Conservation (phyloP, 2,113 vertebrate genomes). For the Alethe diademata region DNA sequence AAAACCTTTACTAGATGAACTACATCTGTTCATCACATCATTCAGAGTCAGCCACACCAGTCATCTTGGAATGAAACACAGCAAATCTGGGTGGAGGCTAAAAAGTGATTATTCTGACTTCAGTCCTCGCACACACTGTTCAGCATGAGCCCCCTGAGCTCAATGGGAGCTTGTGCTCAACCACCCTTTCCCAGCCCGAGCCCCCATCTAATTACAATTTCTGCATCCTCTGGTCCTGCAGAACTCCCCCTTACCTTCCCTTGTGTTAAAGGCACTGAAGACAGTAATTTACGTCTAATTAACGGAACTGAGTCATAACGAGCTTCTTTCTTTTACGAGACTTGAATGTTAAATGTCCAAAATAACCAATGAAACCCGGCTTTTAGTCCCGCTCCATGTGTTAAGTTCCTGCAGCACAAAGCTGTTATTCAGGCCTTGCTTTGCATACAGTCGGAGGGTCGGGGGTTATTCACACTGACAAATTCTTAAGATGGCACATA, state of each 20-base stretch:
- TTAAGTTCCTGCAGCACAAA: conserved; percentile 70
- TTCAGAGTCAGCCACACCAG: background rate
- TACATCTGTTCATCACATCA: background rate
- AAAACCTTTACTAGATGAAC: conserved; percentile 6
- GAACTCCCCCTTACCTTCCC: conserved; percentile 76
- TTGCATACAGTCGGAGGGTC: conserved; percentile 83
- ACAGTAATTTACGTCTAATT: conserved; percentile 83
- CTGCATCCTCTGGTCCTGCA: conserved; percentile 69
- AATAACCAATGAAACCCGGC: conserved; percentile 69
- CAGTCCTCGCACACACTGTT: background rate
- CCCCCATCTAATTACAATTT: conserved; percentile 74
- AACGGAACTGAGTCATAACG: conserved; percentile 82
- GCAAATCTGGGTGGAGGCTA: background rate
- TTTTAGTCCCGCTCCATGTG: conserved; percentile 54
- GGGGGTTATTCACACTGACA: conserved; percentile 83
- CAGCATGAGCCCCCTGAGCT: background rate
- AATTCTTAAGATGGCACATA: conserved; percentile 74
- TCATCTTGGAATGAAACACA: background rate
- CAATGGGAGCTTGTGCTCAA: conserved; percentile 65
- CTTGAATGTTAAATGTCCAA: conserved; percentile 73
- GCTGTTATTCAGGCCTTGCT: conserved; percentile 74
- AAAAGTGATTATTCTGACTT: background rate
- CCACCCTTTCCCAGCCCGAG: conserved; percentile 58
- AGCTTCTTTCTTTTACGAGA: conserved; percentile 70
- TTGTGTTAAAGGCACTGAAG: conserved; percentile 69